Evolutionary conservation across 2,888 invertebrate species (phyloP), one percentile per base, ranked within the genome.

Genomic region (Agriotes lineatus): DNA sequence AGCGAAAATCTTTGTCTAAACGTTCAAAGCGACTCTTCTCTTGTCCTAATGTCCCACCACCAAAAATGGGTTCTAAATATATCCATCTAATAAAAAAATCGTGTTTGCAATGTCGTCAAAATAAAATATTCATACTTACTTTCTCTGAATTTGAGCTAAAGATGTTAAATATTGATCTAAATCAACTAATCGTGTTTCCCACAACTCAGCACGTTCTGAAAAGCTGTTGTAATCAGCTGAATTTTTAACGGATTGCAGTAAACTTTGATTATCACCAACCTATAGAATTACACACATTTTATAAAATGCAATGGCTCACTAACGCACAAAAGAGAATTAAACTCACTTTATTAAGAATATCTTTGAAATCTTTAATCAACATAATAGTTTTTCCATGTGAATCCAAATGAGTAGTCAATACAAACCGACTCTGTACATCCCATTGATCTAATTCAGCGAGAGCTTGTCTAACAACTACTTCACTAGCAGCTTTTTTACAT

Each of bases 41-140:
- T 70, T 91, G 89, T 33, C 91, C 90, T 60, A 95, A 82, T 0
- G 93, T 91, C 6, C 93, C 94, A 48, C 93, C 91, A 9, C 93
- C 88, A 81, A 98, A 95, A 69, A 99, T 97, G 0, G 99, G 99
- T 83, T 99, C 99, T 77, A 99, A 86, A 83, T 99, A 99, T 35
- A 99, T 90, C 98, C 98, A 99, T 81, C 96, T 96, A 79, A 56
- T 77, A 44, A 52, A 2, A 52, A 4, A n/a, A n/a, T n/a, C n/a
- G n/a, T n/a, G n/a, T n/a, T n/a, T n/a, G n/a, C n/a, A n/a, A n/a
- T n/a, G n/a, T n/a, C n/a, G n/a, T n/a, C n/a, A n/a, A n/a, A n/a
- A n/a, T n/a, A n/a, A n/a, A n/a, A n/a, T n/a, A n/a, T n/a, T n/a
- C n/a, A n/a, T 25, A 86, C 88, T 85, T 85, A 93, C 88, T 94